Base-by-base conservation (phyloP, 1,140 invertebrate genomes). In the Whitmania pigra region DNA sequence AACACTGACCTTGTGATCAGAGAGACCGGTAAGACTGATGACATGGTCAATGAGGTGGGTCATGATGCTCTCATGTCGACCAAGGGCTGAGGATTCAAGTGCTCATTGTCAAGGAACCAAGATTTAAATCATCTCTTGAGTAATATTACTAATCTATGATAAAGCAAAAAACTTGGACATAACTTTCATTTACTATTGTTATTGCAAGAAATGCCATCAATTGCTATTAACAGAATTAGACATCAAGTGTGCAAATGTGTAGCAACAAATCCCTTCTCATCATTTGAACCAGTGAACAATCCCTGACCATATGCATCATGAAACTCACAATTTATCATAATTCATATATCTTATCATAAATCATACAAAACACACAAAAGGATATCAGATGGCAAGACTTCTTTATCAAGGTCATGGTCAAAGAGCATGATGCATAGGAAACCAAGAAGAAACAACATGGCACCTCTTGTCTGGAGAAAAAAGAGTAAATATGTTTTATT, bases 31-130 rank as follows among this genome's bases (percentile, higher is more conserved):
- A 69, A 80, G 77, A 29, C 78, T 79, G n/a, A 83, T 78, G 9
- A 83, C 69, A 76, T 83, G 81, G 73, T 84, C 82, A 74, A 85
- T 84, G 2, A 84, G 70, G 75, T 85, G 82, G 67, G 82, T 80
- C n/a, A 85, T 75, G 63, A 81, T 76, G 67, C 78, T 80, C 70
- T 80, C 78, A 75, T 85, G 83, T 69, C 77, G 77, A 63, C 29
- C 57, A 7, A 63, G 57, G 7, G 20, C 29, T 20, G 22, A 63
- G 11, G 22, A 31, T n/a, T 31, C 57, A 15, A n/a, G 29, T 63
- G 57, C 18, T 63, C 22, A 18, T n/a, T 7, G 22, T 25, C 57
- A 63, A 25, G 57, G 57, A 63, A 25, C 5, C 31, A 36, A 36
- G 31, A 6, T 25, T 63, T 31, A 63, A 63, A 63, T 63, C 57